Base-by-base conservation (phyloP, 1,140 invertebrate species). In the Drosophila parvula region DNA sequence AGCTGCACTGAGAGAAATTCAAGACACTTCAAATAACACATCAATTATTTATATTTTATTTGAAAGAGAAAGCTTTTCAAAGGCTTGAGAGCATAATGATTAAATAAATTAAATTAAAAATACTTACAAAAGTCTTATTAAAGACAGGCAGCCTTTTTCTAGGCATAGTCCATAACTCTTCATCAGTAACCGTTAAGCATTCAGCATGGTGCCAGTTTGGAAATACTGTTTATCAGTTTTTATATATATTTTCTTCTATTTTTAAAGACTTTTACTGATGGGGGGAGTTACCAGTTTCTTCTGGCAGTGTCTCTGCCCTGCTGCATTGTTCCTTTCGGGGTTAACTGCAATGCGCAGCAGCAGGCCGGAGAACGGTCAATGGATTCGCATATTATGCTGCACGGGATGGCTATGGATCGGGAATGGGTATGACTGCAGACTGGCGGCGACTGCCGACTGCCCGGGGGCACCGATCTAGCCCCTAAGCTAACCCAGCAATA, bases 331-430 rank as follows among this genome's bases (percentile, higher is more conserved):
- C 79, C 44, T 77, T 88, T 88, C 64, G 76, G 83, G 83, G 82
- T 88, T 86, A 86, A 86, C 83, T 86, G 83, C 82, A 88, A 79
- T 86, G 83, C 82, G 82, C 82, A 77, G 83, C 74, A 78, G 62
- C 63, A 62, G 70, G 75, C 63, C 74, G 0, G 62, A 61, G 57
- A 58, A 51, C 62, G 68, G 63, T 71, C 69, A 73, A 71, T 73
- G 69, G 65, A 71, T 41, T 69, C 57, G 36, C 56, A 62, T 74
- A 65, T 57, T 81, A 40, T 59, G 40, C 50, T 41, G 44, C 61
- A 45, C 62, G 32, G 56, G 45, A 28, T 56, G 45, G 36, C 16
- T 12, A 44, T 47, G 43, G 22, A n/a, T 47, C 11, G 62, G 38
- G 18, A 16, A 28, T 11, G 48, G 63, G 40, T 0, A 11, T 32